Evolutionary conservation across 2,113 vertebrate species (phyloP).

Genomic region (Toxostoma redivivum): DNA sequence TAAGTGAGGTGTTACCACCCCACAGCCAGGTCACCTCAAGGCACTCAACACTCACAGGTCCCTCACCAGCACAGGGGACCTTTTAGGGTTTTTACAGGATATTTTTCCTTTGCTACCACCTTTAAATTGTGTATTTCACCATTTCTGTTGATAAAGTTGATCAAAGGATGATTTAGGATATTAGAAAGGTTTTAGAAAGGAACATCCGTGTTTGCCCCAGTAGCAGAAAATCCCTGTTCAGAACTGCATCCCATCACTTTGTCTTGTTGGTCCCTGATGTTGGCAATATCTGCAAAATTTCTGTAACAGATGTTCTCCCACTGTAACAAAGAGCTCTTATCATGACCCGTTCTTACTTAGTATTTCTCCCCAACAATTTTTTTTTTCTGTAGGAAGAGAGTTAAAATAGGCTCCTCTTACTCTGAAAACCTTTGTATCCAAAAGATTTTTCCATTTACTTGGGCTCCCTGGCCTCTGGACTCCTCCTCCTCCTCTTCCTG

Average conservation of each 20-base stretch:
- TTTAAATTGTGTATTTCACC: not conserved
- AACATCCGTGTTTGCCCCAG: not conserved
- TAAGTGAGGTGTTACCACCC: not conserved
- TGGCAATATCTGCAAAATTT: not conserved
- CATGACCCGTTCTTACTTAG: not conserved
- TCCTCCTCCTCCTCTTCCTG: not conserved
- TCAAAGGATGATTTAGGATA: not conserved
- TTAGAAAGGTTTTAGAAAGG: not conserved
- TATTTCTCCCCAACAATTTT: not conserved
- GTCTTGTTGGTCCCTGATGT: fast-evolving
- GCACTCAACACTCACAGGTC: not conserved
- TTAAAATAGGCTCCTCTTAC: not conserved
- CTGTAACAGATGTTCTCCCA: not conserved
- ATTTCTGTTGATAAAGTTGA: not conserved
- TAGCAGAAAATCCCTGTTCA: not conserved
- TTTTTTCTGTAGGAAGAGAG: not conserved
- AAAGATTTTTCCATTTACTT: not conserved
- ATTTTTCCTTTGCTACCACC: not conserved
- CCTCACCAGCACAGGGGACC: not conserved
- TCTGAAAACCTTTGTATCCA: not conserved
- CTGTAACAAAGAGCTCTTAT: not conserved
- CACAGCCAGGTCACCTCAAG: not conserved
- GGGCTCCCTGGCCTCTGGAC: not conserved
- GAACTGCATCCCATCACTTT: not conserved
- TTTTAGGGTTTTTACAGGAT: not conserved